These are phyloP conservation scores for Microtus montanus DNA, from an alignment of 2,113 vertebrate genomes.

Conservation along the genomic window DNA sequence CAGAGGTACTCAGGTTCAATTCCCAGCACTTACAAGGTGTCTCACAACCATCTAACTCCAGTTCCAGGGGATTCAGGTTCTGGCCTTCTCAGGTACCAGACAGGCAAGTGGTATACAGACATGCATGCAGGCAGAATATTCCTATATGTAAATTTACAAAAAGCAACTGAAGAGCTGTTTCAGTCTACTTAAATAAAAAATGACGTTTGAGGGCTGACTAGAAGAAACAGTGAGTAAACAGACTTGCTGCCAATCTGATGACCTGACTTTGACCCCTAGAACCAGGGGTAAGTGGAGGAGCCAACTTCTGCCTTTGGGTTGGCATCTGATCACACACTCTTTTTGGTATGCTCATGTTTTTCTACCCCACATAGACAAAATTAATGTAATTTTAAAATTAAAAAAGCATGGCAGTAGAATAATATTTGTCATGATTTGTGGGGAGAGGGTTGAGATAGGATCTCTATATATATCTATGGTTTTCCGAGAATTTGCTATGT, in stretches of 20 bases:
- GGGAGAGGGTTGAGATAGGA: neutral
- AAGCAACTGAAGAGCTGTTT: neutral
- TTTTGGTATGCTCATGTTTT: neutral
- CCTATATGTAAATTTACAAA: neutral
- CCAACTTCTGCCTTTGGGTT: neutral
- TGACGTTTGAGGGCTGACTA: neutral
- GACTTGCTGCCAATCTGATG: neutral
- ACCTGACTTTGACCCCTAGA: no score
- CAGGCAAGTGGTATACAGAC: neutral
- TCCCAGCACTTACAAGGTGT: neutral
- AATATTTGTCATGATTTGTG: neutral
- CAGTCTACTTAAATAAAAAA: conserved; percentile 27
- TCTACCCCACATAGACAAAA: neutral
- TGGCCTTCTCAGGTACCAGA: neutral
- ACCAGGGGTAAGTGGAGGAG: neutral
- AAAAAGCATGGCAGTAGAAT: neutral
- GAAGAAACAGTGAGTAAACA: no score
- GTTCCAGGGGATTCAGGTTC: neutral
- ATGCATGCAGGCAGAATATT: neutral
- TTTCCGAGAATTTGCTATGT: neutral
- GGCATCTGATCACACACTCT: neutral
- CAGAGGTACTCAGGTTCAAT: neutral
- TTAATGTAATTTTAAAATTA: neutral
- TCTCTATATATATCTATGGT: neutral
- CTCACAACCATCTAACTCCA: neutral